Base-by-base conservation (phyloP, 2,888 invertebrate species). In the Leptogaster cylindrica region DNA sequence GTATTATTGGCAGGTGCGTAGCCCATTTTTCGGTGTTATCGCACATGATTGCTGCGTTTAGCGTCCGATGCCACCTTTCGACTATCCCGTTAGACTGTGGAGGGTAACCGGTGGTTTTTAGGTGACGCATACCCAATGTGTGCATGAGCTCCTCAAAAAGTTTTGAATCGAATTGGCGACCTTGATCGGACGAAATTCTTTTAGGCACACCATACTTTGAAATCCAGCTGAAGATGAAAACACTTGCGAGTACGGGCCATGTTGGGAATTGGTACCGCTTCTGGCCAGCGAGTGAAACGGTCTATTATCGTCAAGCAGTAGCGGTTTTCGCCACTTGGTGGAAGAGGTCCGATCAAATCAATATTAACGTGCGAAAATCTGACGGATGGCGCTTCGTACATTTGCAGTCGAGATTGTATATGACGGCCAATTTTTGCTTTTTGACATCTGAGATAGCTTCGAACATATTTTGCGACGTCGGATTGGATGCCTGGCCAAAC, bases 21-120 rank as follows among this genome's bases (percentile, higher is more conserved):
- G 70, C 52, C 78, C 78, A 79, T n/a, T 69, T 50, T n/a, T n/a
- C n/a, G 4, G 69, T 65, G 0, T 68, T 52, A 28, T 75, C 72
- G 63, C 74, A 73, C 65, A 65, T 75, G 16, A 79, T 68, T 0
- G 81, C 76, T 0, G 78, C 73, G 72, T 79, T 82, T 64, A 82
- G 69, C 4, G 75, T 74, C 2, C 81, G 71, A 69, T 82, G 81
- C 66, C 77, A 76, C 3, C 79, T 70, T 69, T 82, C 79, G 3
- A 64, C 28, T 6, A 64, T 46, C 2, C 61, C 68, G 20, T 69
- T 67, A 7, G 63, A 27, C 14, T 69, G 63, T 1, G 66, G 64
- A 33, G 66, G 63, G 23, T 69, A 69, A n/a, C 48, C 48, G 14
- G 69, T 69, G 0, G 66, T 63, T 7, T 50, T 31, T 1, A 25